A percentile compares a stretch with the other conserved stretches of the same genome.
These are phyloP conservation scores for Umimayanthus kanabou DNA, from an alignment of 92 coral and sea anemone species.

Conservation along the genomic window DNA sequence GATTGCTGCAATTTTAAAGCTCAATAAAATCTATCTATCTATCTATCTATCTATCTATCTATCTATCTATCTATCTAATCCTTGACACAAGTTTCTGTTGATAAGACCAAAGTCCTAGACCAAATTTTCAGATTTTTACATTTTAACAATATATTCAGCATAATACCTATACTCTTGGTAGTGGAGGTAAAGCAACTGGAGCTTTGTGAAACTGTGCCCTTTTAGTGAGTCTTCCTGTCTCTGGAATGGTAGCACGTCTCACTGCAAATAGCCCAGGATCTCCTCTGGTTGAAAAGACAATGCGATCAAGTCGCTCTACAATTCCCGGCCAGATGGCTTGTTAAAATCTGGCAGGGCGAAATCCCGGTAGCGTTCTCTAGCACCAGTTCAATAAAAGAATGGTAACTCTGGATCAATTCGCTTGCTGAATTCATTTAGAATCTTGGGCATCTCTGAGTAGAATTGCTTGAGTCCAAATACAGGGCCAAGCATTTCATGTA, in stretches of 20 bases:
- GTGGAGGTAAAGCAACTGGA: slow-evolving; percentile 44
- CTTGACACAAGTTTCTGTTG: too few relatives aligned
- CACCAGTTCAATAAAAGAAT: slow-evolving; percentile 72
- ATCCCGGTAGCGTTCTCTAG: slow-evolving; percentile 59
- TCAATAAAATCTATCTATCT: too few relatives aligned
- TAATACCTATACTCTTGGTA: too few relatives aligned
- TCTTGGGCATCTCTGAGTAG: slow-evolving; percentile 58
- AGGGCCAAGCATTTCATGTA: slow-evolving; percentile 66
- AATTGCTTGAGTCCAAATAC: slow-evolving; percentile 66
- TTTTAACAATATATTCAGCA: too few relatives aligned
- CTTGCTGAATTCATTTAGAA: slow-evolving; percentile 68
- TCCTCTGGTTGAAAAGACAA: slow-evolving; percentile 35
- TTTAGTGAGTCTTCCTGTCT: slow-evolving; percentile 31
- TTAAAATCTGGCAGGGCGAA: slow-evolving; percentile 68
- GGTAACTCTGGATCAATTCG: slow-evolving; percentile 55
- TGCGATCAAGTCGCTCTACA: slow-evolving; percentile 35
- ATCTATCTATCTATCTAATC: too few relatives aligned
- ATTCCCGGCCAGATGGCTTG: slow-evolving; percentile 57
- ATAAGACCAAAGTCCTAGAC: too few relatives aligned
- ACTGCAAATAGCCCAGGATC: slow-evolving; percentile 49
- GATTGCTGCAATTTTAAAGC: too few relatives aligned
- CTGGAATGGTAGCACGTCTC: slow-evolving; percentile 43
- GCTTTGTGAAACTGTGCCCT: slow-evolving; percentile 39
- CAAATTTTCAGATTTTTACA: too few relatives aligned
- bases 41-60: too few relatives aligned